These are phyloP conservation scores for Germaria angustata DNA, from an alignment of 2,888 invertebrate genomes.

Conservation along the genomic window DNA sequence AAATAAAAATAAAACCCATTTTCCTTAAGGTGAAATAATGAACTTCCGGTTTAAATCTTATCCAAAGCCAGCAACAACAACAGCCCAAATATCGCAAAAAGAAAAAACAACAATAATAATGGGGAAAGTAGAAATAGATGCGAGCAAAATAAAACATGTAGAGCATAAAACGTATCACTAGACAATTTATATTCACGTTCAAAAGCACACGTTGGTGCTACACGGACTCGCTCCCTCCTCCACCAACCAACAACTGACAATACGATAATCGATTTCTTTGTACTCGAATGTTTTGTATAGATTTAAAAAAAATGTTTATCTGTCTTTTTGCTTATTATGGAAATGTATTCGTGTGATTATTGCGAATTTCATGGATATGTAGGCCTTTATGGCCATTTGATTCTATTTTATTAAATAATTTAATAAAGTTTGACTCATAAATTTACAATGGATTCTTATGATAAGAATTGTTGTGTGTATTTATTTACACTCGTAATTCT, in stretches of 20 bases:
- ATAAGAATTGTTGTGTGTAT: too few relatives aligned
- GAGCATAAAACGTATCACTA: conserved; percentile 38
- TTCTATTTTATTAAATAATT: conserved; percentile 9
- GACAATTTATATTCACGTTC: conserved; percentile 47
- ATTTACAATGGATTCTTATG: conserved; percentile 5
- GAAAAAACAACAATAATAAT: conserved; percentile 16
- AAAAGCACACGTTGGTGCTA: background rate
- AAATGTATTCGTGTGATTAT: conserved; percentile 11
- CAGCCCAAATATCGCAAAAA: background rate
- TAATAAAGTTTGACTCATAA: background rate
- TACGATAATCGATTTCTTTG: background rate
- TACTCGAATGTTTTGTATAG: background rate
- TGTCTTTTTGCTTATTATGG: background rate
- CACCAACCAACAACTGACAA: background rate
- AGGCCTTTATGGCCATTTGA: background rate
- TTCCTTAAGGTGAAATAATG: conserved; percentile 55
- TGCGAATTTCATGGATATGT: background rate
- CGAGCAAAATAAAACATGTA: conserved; percentile 32
- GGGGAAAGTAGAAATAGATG: conserved; percentile 3
- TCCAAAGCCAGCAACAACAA: background rate
- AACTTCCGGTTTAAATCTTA: conserved; percentile 5
- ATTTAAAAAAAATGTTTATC: conserved; percentile 8
- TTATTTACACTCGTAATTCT: too few relatives aligned
- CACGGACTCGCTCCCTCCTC: background rate
- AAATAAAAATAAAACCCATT: conserved; percentile 61